These are phyloP conservation scores for Megastigmus dorsalis DNA, from an alignment of 2,888 invertebrate genomes.

Conservation along the genomic window DNA sequence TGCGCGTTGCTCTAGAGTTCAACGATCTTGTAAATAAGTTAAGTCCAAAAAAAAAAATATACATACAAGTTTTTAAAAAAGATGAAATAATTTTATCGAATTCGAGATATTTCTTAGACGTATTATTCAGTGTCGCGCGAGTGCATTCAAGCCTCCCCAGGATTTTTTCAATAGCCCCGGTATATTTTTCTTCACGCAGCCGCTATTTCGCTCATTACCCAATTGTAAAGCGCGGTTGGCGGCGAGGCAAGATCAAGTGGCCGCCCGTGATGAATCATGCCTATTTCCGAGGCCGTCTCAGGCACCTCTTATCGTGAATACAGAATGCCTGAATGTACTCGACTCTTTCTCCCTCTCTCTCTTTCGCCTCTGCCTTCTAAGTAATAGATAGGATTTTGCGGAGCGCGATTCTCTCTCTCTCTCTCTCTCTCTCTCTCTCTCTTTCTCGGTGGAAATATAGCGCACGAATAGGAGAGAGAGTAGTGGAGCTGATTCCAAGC, in stretches of 20 bases:
- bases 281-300: conserved; percentile 13
- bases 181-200: too few relatives aligned
- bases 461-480: too few relatives aligned
- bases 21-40: too few relatives aligned
- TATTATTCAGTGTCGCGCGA: too few relatives aligned
- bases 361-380: background rate
- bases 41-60: too few relatives aligned
- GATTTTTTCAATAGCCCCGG: too few relatives aligned
- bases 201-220: conserved; percentile 15
- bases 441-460: background rate
- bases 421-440: too few relatives aligned
- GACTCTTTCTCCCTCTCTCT: background rate
- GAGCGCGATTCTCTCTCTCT: too few relatives aligned
- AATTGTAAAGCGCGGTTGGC: background rate
- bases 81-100: background rate
- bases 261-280: conserved; percentile 24
- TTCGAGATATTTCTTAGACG: background rate
- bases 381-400: conserved; percentile 36
- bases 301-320: conserved; percentile 23
- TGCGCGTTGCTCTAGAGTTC: too few relatives aligned
- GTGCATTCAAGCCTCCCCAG: too few relatives aligned
- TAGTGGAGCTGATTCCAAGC: conserved; percentile 9
- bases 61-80: too few relatives aligned
- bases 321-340: conserved; percentile 11
- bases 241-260: conserved; percentile 1